Conservation (phyloP, 2,797 vertebrate genomes). For the Pseudochaenichthys georgianus region DNA sequence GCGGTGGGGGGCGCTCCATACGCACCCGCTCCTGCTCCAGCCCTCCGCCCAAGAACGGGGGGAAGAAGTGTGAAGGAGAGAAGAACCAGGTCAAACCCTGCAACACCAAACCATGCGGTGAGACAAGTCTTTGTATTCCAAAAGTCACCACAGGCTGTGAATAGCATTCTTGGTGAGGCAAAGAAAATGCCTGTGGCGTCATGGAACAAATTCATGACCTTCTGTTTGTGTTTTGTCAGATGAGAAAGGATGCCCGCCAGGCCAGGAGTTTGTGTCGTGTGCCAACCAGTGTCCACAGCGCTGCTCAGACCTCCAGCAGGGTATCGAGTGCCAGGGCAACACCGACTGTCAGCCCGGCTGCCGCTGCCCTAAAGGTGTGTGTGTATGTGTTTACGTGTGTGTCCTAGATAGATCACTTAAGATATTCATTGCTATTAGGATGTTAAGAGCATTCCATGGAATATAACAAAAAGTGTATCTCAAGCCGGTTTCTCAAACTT, state of each 20-base stretch:
- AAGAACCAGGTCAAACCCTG: conserved; percentile 90
- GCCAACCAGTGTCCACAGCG: conserved; percentile 89
- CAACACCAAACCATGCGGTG: conserved; percentile 91
- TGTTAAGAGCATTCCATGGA: too few species aligned
- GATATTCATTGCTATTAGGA: too few species aligned
- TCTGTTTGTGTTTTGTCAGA: conserved; percentile 68
- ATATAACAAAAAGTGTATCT: too few species aligned
- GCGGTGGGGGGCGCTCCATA: conserved; percentile 88
- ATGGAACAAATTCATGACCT: conserved; percentile 44
- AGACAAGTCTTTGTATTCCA: conserved; percentile 29
- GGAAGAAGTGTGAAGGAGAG: conserved; percentile 86
- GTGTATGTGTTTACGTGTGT: conserved; percentile 2
- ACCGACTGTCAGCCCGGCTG: conserved; percentile 88
- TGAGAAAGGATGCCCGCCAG: conserved; percentile 84
- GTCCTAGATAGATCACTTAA: conserved; percentile 1
- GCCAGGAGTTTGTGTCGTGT: conserved; percentile 85
- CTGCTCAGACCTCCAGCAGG: conserved; percentile 92
- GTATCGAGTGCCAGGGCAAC: conserved; percentile 83
- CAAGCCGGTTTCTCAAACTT: too few species aligned
- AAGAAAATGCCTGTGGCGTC: conserved; percentile 18
- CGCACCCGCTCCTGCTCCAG: conserved; percentile 90
- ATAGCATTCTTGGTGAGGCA: conserved; percentile 13
- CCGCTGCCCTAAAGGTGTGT: conserved; percentile 86
- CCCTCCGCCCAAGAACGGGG: conserved; percentile 93
- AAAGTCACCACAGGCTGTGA: conserved; percentile 17